phyloP scores from a whole-genome alignment of 2,797 vertebrate species.

The Sylvilagus floridanus region DNA sequence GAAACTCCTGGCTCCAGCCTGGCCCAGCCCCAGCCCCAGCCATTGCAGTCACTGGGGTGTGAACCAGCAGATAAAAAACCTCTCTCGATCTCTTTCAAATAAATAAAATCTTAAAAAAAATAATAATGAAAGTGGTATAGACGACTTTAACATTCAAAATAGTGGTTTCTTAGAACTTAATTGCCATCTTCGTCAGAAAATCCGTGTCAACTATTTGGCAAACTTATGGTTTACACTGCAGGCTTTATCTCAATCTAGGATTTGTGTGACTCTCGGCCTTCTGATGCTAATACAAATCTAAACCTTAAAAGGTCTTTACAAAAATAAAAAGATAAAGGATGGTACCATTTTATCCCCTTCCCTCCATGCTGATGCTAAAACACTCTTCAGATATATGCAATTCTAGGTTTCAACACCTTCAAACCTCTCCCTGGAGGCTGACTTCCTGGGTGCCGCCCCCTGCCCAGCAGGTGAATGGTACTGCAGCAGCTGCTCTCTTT shows the following conservation, averaged over 20 bases:
- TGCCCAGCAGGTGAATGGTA: not conserved
- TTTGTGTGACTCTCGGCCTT: not conserved
- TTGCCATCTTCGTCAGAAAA: constrained; percentile 10
- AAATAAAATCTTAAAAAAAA: too few relatives aligned
- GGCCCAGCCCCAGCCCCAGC: too few relatives aligned
- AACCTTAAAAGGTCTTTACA: constrained; percentile 52
- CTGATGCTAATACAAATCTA: constrained; percentile 38
- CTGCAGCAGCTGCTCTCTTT: not conserved
- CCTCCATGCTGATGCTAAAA: too few relatives aligned
- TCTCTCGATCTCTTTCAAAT: too few relatives aligned
- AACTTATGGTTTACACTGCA: not conserved
- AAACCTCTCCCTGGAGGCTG: not conserved
- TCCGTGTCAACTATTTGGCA: not conserved
- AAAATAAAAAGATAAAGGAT: not conserved
- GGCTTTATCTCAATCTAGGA: constrained; percentile 32
- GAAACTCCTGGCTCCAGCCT: too few relatives aligned
- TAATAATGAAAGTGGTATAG: not conserved
- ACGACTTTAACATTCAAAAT: constrained; percentile 54
- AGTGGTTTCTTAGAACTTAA: not conserved
- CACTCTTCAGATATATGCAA: not conserved
- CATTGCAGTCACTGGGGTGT: too few relatives aligned
- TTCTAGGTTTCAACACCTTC: not conserved
- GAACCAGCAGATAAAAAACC: too few relatives aligned
- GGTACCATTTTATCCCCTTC: not conserved
- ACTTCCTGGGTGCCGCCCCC: not conserved